Conservation (phyloP, 2,888 invertebrate genomes). For the Lithophane leautieri region DNA sequence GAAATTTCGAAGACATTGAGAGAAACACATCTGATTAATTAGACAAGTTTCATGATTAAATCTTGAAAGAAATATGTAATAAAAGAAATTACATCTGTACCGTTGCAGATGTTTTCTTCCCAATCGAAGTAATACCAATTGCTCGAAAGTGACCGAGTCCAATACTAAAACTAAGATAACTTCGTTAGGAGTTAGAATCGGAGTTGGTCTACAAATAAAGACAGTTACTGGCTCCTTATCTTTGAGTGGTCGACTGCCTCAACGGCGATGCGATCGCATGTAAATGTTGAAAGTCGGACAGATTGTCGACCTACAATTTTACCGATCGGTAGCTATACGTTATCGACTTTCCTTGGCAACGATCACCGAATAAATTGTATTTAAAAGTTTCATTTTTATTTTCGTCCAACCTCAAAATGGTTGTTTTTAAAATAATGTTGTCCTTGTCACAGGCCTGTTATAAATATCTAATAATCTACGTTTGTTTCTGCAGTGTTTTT, state of each 20-base stretch:
- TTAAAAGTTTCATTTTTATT: conserved; percentile 61
- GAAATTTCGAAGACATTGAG: not conserved
- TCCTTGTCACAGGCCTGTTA: conserved; percentile 26
- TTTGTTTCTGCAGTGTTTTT: conserved; percentile 12
- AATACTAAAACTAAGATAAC: conserved; percentile 51
- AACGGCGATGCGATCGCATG: conserved; percentile 59
- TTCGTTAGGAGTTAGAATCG: conserved; percentile 44
- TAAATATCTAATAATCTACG: conserved; percentile 54
- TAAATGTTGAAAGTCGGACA: conserved; percentile 67
- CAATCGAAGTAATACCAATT: conserved; percentile 12
- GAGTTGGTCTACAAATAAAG: conserved; percentile 51
- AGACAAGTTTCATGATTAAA: not conserved
- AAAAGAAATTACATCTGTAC: conserved; percentile 10
- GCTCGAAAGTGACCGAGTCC: conserved; percentile 46
- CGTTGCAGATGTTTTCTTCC: conserved; percentile 11
- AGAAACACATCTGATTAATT: conserved; percentile 21
- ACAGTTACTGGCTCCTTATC: conserved; percentile 62
- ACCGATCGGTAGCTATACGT: conserved; percentile 62
- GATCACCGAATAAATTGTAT: conserved; percentile 59
- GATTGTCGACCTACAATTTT: conserved; percentile 68
- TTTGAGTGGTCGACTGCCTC: conserved; percentile 49
- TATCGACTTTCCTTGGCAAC: conserved; percentile 67
- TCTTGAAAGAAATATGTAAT: not conserved
- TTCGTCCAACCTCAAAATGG: conserved; percentile 57
- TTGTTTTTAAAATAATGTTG: conserved; percentile 41